phyloP scores from a whole-genome alignment of 2,888 invertebrate genomes.

The Polydesmus complanatus region DNA sequence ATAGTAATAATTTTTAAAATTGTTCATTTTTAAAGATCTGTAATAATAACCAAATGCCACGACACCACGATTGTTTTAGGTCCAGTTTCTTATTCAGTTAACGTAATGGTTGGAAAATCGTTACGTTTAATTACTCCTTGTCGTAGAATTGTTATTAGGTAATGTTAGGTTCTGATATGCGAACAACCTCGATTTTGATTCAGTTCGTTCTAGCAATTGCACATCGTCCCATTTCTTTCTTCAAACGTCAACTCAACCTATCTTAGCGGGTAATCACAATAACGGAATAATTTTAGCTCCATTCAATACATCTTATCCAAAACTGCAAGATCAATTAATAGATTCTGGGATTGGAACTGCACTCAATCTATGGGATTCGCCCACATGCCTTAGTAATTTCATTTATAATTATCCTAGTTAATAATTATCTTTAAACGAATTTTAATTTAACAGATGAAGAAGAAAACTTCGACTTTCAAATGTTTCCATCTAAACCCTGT shows the following conservation, averaged over 20 bases:
- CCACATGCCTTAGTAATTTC: constrained; percentile 29
- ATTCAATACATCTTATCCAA: constrained; percentile 33
- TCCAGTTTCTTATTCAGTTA: constrained; percentile 32
- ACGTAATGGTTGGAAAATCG: constrained; percentile 32
- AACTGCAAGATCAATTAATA: constrained; percentile 32
- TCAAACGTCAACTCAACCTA: constrained; percentile 32
- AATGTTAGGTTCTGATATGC: too few relatives aligned
- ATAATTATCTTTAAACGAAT: background rate
- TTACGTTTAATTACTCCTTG: constrained; percentile 31
- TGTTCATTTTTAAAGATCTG: constrained; percentile 17
- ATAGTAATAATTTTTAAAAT: background rate
- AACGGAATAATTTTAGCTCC: constrained; percentile 32
- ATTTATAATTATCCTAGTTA: background rate
- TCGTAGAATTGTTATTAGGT: constrained; percentile 26
- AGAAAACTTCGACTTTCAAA: constrained; percentile 11
- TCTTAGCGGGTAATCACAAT: constrained; percentile 30
- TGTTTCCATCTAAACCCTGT: background rate
- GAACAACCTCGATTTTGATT: too few relatives aligned
- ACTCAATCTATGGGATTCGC: constrained; percentile 34
- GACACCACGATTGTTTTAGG: constrained; percentile 33
- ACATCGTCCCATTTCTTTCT: constrained; percentile 31
- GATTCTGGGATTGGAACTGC: constrained; percentile 27
- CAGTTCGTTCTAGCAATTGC: constrained; percentile 26
- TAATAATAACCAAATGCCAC: constrained; percentile 26
- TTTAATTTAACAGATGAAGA: constrained; percentile 10